Percentiles rank a stretch among this genome's conserved stretches.
Evolutionary conservation across 2,888 invertebrate genomes (phyloP).

Genomic region (Andricus curvator): DNA sequence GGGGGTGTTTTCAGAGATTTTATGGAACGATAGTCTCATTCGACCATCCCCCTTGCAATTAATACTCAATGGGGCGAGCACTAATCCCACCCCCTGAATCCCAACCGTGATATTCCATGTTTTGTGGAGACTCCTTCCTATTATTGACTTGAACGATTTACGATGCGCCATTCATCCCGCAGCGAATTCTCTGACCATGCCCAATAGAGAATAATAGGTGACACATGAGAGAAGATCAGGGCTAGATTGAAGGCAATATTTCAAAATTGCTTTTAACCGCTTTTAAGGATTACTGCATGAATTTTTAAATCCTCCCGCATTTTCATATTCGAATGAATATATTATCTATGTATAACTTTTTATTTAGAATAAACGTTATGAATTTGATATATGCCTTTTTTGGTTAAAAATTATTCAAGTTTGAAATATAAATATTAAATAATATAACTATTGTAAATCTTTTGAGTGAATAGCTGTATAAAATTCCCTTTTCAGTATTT

Average conservation of each 20-base stretch:
- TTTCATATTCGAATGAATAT: background rate
- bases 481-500: background rate
- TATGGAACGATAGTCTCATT: conserved; percentile 41
- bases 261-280: background rate
- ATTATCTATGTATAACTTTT: too few relatives aligned
- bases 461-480: background rate
- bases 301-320: background rate
- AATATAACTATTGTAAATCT: background rate
- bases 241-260: background rate
- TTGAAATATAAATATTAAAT: background rate
- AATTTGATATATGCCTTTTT: too few relatives aligned
- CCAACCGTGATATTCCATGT: conserved; percentile 37
- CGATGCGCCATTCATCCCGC: conserved; percentile 13
- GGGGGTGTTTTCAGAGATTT: conserved; percentile 44
- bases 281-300: background rate
- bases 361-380: too few relatives aligned
- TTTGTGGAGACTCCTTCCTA: conserved; percentile 44
- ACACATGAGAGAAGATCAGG: background rate
- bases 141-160: conserved; percentile 52
- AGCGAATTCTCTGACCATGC: conserved; percentile 4
- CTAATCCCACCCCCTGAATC: conserved; percentile 54
- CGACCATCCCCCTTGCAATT: conserved; percentile 54
- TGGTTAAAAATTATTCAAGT: background rate
- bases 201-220: conserved; percentile 29
- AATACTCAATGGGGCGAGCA: conserved; percentile 61